A percentile compares a stretch with the other conserved stretches of the same genome.
Evolutionary conservation across 2,888 invertebrate genomes (phyloP).

Genomic region (Hermodice carunculata): DNA sequence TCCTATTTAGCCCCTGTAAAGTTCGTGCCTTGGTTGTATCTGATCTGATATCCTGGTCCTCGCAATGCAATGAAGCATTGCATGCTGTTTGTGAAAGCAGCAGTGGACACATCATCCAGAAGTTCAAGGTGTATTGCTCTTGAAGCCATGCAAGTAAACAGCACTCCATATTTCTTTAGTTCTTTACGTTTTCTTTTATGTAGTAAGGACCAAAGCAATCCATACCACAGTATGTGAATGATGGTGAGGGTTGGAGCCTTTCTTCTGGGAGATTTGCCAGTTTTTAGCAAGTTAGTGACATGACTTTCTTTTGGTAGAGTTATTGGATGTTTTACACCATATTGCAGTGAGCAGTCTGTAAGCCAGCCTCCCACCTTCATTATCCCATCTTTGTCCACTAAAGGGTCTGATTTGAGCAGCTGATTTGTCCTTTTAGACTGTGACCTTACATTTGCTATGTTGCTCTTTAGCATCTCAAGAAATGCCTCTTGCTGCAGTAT

Average conservation of each 20-base stretch:
- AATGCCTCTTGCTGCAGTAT: conserved; percentile 13
- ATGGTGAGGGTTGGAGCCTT: conserved; percentile 37
- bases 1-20: conserved; percentile 47
- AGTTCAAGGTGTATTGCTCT: conserved; percentile 47
- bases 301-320: conserved; percentile 18
- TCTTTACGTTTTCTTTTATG: conserved; percentile 43
- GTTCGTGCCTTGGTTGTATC: conserved; percentile 46
- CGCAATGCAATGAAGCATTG: conserved; percentile 43
- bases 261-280: conserved; percentile 41
- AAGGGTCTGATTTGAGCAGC: conserved; percentile 1
- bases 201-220: conserved; percentile 49
- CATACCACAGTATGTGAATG: conserved; percentile 44
- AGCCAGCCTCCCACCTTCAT: conserved; percentile 23
- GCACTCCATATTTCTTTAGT: conserved; percentile 43
- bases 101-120: conserved; percentile 43
- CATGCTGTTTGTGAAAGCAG: conserved; percentile 44
- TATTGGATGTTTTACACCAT: conserved; percentile 8
- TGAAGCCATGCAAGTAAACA: conserved; percentile 46
- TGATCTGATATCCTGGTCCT: conserved; percentile 35
- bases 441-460: not conserved
- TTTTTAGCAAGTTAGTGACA: conserved; percentile 18
- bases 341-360: not conserved
- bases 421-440: too few species aligned
- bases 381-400: conserved; percentile 19
- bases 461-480: conserved; percentile 6